Evolutionary conservation across 2,113 vertebrate genomes (phyloP).

Genomic region (Prunella himalayana): DNA sequence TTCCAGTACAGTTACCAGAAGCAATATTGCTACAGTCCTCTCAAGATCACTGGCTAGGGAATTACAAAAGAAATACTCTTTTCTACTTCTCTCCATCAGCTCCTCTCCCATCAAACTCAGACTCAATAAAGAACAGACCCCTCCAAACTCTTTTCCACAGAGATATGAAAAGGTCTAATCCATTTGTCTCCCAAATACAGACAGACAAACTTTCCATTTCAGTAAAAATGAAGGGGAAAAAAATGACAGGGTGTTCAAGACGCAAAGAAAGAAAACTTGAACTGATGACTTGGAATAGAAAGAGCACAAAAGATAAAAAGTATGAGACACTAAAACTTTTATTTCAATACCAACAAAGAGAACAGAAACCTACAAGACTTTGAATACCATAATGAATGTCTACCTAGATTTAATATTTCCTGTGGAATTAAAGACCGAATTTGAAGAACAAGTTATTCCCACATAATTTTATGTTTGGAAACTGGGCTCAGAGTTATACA

Average conservation of each 20-base stretch:
- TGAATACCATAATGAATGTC: not conserved
- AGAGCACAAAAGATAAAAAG: not conserved
- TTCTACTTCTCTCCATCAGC: not conserved
- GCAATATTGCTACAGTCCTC: not conserved
- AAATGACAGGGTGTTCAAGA: not conserved
- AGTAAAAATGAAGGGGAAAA: not conserved
- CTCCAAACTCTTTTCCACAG: not conserved
- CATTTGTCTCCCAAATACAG: not conserved
- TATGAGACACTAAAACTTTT: not conserved
- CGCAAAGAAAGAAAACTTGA: not conserved
- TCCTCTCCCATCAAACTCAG: not conserved
- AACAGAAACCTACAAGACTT: not conserved
- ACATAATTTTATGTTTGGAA: not conserved
- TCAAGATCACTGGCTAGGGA: not conserved
- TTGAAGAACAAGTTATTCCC: not conserved
- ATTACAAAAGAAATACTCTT: not conserved
- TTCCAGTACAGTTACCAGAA: not conserved
- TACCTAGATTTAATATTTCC: not conserved
- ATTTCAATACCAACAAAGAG: not conserved
- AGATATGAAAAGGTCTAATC: not conserved
- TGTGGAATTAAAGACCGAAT: not conserved
- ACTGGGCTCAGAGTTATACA: not conserved
- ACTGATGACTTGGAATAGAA: not conserved
- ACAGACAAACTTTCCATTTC: not conserved
- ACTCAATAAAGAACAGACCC: not conserved